Evolutionary conservation across 2,888 invertebrate genomes (phyloP).

Genomic region (Anoncus sp.): DNA sequence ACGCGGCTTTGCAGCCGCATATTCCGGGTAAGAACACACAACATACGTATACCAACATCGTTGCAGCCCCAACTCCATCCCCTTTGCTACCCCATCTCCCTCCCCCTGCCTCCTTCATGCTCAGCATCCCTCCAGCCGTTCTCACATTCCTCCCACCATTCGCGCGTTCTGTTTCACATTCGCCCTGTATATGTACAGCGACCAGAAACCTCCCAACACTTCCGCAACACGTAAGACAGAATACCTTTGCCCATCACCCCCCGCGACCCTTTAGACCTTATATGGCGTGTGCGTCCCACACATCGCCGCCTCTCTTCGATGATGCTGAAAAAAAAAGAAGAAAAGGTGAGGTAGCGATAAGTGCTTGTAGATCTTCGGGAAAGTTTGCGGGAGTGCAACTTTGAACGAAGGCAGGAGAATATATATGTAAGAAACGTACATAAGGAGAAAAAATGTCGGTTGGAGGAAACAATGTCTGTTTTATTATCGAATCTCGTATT

Average conservation of each 20-base stretch:
- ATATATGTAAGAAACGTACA: too few relatives aligned
- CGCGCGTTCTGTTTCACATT: conserved; percentile 23
- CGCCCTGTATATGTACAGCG: conserved; percentile 8
- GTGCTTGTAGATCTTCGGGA: too few relatives aligned
- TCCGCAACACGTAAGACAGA: conserved; percentile 54
- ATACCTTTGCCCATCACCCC: conserved; percentile 50
- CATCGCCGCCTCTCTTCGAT: conserved; percentile 24
- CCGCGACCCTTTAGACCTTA: conserved; percentile 25
- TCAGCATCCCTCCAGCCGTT: conserved; percentile 8
- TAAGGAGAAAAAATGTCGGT: too few relatives aligned
- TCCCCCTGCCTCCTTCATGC: not conserved
- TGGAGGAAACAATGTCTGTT: too few relatives aligned
- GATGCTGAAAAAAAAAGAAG: conserved; percentile 30
- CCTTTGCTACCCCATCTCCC: conserved; percentile 24
- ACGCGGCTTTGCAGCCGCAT: conserved; percentile 77
- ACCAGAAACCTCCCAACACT: conserved; percentile 41
- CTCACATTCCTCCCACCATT: conserved; percentile 50
- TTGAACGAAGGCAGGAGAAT: too few relatives aligned
- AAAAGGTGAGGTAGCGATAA: too few relatives aligned
- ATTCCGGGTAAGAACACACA: conserved; percentile 76
- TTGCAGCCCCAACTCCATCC: conserved; percentile 39
- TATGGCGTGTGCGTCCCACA: not conserved
- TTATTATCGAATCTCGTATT: too few relatives aligned
- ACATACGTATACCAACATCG: conserved; percentile 62
- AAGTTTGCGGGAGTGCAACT: too few relatives aligned